A percentile compares a stretch with the other conserved stretches of the same genome.
Evolutionary conservation across 1,140 invertebrate genomes (phyloP).

Genomic region (Tetranychus urticae): DNA sequence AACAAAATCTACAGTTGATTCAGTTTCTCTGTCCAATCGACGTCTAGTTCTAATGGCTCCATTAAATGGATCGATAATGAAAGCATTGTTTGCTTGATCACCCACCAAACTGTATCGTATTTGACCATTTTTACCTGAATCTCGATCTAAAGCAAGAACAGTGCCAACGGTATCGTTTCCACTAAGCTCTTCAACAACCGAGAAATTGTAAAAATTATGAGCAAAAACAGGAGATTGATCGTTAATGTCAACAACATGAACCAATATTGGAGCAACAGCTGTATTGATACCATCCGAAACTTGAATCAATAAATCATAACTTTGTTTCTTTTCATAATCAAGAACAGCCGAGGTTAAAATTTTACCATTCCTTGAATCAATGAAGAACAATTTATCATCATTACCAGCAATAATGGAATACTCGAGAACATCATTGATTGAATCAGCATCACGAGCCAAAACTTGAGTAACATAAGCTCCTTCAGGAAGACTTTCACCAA

Average conservation of each 20-base stretch:
- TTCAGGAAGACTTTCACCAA: constrained; percentile 16
- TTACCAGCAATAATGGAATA: constrained; percentile 16
- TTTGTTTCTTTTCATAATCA: constrained; percentile 16
- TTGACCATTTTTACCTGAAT: constrained; percentile 74
- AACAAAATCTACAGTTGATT: constrained; percentile 22
- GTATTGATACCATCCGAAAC: constrained; percentile 18
- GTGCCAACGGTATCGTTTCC: constrained; percentile 14
- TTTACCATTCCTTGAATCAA: constrained; percentile 13
- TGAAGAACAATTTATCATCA: constrained; percentile 16
- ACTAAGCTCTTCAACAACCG: constrained; percentile 17
- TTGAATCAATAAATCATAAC: constrained; percentile 16
- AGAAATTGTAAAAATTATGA: constrained; percentile 19
- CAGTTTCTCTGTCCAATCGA: constrained; percentile 16
- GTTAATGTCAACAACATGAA: constrained; percentile 25
- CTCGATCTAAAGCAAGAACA: constrained; percentile 51
- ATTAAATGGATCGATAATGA: constrained; percentile 20
- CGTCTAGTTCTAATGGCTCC: constrained; percentile 20
- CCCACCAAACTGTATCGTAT: constrained; percentile 60
- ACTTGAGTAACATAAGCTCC: constrained; percentile 16
- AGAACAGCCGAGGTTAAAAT: constrained; percentile 15
- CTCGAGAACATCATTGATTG: constrained; percentile 6
- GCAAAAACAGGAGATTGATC: constrained; percentile 21
- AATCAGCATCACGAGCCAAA: constrained; percentile 10
- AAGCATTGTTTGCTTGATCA: constrained; percentile 17
- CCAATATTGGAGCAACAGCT: constrained; percentile 18